Percentiles rank a stretch among this genome's conserved stretches.
phyloP scores from a whole-genome alignment of 2,797 vertebrate species.

The Oryzias sinensis region DNA sequence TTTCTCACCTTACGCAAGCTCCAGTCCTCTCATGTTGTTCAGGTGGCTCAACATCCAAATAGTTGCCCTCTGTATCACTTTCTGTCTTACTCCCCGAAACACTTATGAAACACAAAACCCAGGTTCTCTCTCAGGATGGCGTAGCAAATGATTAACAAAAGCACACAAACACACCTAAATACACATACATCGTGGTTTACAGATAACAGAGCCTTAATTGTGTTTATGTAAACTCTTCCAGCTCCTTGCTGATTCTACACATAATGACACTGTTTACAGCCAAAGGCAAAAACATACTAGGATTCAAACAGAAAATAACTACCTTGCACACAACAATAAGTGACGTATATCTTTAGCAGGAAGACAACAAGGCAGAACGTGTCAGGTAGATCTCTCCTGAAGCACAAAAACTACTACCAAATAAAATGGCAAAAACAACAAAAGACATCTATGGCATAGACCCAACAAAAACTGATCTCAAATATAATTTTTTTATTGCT shows the following conservation, averaged over 20 bases:
- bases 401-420: too few relatives aligned
- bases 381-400: too few relatives aligned
- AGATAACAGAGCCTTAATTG: conserved; percentile 22
- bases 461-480: too few relatives aligned
- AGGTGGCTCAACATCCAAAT: conserved; percentile 50
- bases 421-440: too few relatives aligned
- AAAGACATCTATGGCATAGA: too few relatives aligned
- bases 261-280: too few relatives aligned
- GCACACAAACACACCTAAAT: not conserved
- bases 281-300: too few relatives aligned
- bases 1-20: conserved; percentile 51
- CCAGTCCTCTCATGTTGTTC: conserved; percentile 39
- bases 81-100: conserved; percentile 14
- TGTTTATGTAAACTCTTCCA: conserved; percentile 13
- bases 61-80: conserved; percentile 17
- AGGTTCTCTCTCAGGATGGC: not conserved
- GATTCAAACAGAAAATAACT: too few relatives aligned
- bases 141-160: conserved; percentile 6
- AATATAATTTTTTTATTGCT: too few relatives aligned
- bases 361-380: too few relatives aligned
- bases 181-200: conserved; percentile 4
- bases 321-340: too few relatives aligned
- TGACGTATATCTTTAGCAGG: too few relatives aligned
- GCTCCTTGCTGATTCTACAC: not conserved
- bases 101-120: conserved; percentile 7